These are phyloP conservation scores for Masnerella sp. DNA, from an alignment of 2,888 invertebrate genomes.

Conservation along the genomic window DNA sequence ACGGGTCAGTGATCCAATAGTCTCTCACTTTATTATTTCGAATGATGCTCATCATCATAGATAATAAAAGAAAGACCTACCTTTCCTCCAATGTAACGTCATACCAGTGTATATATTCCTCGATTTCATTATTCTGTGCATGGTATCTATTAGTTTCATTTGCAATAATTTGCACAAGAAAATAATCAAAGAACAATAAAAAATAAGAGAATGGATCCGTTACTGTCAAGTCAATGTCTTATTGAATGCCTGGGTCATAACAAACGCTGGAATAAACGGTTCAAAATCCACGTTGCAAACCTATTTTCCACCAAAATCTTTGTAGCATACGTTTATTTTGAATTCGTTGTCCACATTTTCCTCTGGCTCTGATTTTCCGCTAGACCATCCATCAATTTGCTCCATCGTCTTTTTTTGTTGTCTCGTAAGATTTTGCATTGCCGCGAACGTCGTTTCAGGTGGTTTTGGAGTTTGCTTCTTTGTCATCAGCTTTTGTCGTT, in stretches of 20 bases:
- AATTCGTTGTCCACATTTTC: slow-evolving; percentile 3
- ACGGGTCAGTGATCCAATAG: slow-evolving; percentile 32
- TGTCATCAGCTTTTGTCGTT: slow-evolving; percentile 9
- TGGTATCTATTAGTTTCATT: slow-evolving; percentile 13
- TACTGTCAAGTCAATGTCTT: slow-evolving; percentile 12
- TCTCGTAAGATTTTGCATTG: slow-evolving; percentile 12
- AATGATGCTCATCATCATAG: slow-evolving; percentile 10
- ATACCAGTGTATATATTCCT: slow-evolving; percentile 5
- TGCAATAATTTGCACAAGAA: slow-evolving; percentile 8
- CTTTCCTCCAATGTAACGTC: slow-evolving; percentile 10
- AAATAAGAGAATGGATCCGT: slow-evolving; percentile 7
- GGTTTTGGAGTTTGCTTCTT: slow-evolving; percentile 4
- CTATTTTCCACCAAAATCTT: slow-evolving; percentile 6
- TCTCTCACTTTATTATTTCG: slow-evolving; percentile 16
- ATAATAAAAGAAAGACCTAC: slow-evolving; percentile 5
- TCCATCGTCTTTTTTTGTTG: slow-evolving; percentile 12
- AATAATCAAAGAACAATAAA: slow-evolving; percentile 16
- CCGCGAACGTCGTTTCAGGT: slow-evolving; percentile 10
- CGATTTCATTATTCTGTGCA: slow-evolving; percentile 5
- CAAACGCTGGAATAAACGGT: slow-evolving; percentile 9
- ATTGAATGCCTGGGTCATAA: slow-evolving; percentile 9
- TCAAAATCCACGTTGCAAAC: slow-evolving; percentile 9
- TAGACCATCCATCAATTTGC: slow-evolving; percentile 16
- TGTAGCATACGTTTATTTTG: slow-evolving; percentile 1
- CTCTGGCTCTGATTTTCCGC: slow-evolving; percentile 17